Base-by-base conservation (phyloP, 2,888 invertebrate species). In the Chydorus sphaericus region DNA sequence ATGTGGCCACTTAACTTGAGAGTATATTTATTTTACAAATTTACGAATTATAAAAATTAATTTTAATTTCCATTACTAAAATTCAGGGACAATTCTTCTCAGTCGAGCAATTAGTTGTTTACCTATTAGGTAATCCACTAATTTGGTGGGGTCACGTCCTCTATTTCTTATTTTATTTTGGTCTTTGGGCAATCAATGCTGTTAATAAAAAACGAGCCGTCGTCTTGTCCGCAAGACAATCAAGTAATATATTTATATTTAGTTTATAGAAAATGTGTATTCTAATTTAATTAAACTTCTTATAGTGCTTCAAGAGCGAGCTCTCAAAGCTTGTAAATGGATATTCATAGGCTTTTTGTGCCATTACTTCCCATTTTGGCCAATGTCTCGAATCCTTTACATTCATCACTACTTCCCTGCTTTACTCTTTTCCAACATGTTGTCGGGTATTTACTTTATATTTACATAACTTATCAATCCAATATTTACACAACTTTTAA, bases 351-450 rank as follows among this genome's bases (percentile, higher is more conserved):
- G 90, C 54, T 96, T 93, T 93, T 70, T 82, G 28, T 73, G 94
- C 18, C 94, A 94, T 72, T 96, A 94, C 66, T 73, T 88, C 14
- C 94, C 94, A 18, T 96, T 96, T 74, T 96, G 90, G 87, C 84
- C 85, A 2, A 96, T 96, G 94, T 88, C 90, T 4, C 77, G 94
- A 48, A 87, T 96, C 10, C 75, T 96, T 0, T 96, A 96, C 72
- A 94, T 90, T 69, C 94, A 96, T 71, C 94, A 96, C 69, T 96
- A 96, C 71, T 94, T 96, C 69, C 93, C 94, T 1, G 93, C 94
- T 0, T 73, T 91, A 11, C 77, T 93, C 18, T 94, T 88, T 70
- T 91, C 85, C 67, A 89, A 89, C 4, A 87, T 93, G 89, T 76
- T 94, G 50, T 84, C 90, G 68, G 93, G 91, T 86, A 71, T n/a